These are phyloP conservation scores for cat (Felis catus) DNA, from an alignment of 2,113 vertebrate species.

Conservation along the genomic window DNA sequence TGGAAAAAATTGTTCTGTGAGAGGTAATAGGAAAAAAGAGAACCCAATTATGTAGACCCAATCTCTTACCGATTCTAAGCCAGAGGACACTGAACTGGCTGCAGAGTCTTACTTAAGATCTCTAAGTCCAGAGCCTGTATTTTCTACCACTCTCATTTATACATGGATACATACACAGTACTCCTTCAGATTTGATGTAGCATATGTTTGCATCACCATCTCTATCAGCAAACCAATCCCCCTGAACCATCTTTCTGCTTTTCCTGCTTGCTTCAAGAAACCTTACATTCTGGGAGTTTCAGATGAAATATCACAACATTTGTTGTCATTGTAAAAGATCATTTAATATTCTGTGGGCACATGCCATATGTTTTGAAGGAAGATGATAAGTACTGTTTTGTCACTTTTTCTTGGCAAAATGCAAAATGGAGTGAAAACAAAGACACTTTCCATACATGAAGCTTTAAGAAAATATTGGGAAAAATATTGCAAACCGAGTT, in stretches of 20 bases:
- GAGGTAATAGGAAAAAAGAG: neutral
- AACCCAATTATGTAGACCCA: neutral
- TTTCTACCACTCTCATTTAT: neutral
- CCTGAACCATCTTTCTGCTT: constrained; percentile 61
- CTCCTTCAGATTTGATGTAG: constrained; percentile 49
- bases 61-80: constrained; percentile 18
- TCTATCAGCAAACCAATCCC: constrained; percentile 60
- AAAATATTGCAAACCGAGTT: constrained; percentile 78
- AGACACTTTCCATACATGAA: constrained; percentile 82
- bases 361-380: constrained; percentile 87
- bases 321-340: constrained; percentile 83
- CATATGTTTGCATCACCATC: constrained; percentile 61
- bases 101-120: constrained; percentile 3
- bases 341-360: constrained; percentile 84
- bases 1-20: neutral
- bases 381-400: constrained; percentile 88
- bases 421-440: constrained; percentile 85
- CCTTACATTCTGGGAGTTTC: constrained; percentile 72
- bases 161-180: neutral
- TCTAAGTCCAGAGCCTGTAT: constrained; percentile 3
- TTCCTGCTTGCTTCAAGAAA: constrained; percentile 64
- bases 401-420: constrained; percentile 80
- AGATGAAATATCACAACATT: constrained; percentile 78
- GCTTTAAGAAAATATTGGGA: constrained; percentile 83
- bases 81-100: neutral